Evolutionary conservation across 2,797 vertebrate species (phyloP), one percentile per base, ranked within the genome.

Genomic region (Sorex maritimensis): DNA sequence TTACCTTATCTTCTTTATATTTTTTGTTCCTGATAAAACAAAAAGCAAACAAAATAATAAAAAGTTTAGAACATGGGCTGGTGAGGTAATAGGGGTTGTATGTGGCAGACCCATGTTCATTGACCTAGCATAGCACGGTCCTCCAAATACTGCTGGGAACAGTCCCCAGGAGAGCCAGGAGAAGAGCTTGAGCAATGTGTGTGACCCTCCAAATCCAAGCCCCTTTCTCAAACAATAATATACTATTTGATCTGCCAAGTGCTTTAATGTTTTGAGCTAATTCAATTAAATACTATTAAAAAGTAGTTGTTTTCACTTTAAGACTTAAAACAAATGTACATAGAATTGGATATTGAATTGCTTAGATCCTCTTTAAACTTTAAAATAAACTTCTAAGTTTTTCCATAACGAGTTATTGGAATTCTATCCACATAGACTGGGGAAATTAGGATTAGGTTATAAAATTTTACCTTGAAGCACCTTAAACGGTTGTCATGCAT

Each of bases 241-340:
- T 30, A 74, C 26, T 74, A 1, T 88, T 67, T 94, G 71, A 88
- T 92, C 30, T 93, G 72, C 90, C 34, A 94, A 82, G 61, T 92
- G 38, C 30, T 28, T 75, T 93, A 52, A 74, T 77, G 41, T 74
- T 95, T 82, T 88, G 87, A 96, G 73, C 79, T 91, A 88, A 49
- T 94, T 67, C 78, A 79, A 92, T 49, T 2, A 88, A 61, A 21
- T 21, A 61, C 21, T 61, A 61, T 5, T 52, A 61, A 61, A 61
- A 6, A 21, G 17, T 21, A 61, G 58, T 3, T 61, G 17, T 61
- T 21, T 21, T 61, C 17, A 21, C 58, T 61, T 61, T 81, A 83
- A 86, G 23, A 85, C 63, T 94, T 88, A 65, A 92, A 94, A 82
- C 89, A 95, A 93, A 81, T 34, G 28, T 81, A 84, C 61, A 82